These are phyloP conservation scores for Conomelus anceps DNA, from an alignment of 2,888 invertebrate genomes.

Conservation along the genomic window DNA sequence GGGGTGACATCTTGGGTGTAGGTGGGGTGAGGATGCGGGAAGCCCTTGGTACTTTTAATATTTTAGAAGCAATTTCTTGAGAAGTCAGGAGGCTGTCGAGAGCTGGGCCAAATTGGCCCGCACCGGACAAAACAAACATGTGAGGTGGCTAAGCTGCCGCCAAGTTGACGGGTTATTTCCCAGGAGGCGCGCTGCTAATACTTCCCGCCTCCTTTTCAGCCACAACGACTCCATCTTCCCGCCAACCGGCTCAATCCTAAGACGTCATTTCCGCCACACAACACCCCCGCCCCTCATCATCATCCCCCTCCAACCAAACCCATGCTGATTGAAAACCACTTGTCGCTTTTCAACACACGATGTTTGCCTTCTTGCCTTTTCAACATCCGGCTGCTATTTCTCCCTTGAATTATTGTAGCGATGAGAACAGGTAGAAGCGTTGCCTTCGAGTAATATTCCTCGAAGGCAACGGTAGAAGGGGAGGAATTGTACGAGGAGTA, in stretches of 20 bases:
- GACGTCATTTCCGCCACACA: background rate
- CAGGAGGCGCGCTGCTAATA: slow-evolving; percentile 2
- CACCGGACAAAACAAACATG: slow-evolving; percentile 8
- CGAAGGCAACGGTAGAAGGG: no score
- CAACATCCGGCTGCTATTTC: background rate
- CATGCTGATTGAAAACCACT: background rate
- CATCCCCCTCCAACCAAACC: background rate
- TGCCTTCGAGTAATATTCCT: no score
- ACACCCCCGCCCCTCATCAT: background rate
- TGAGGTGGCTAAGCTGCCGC: background rate
- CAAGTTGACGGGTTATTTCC: slow-evolving; percentile 10
- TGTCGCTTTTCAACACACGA: background rate
- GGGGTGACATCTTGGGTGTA: background rate
- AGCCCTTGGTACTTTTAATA: slow-evolving; percentile 9
- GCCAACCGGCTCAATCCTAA: background rate
- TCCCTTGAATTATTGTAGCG: no score
- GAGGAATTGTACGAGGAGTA: no score
- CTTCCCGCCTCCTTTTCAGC: background rate
- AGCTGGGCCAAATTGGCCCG: background rate
- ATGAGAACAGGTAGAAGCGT: no score
- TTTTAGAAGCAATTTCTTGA: slow-evolving; percentile 7
- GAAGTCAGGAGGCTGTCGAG: background rate
- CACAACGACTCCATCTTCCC: background rate
- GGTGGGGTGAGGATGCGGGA: background rate
- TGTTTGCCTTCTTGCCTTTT: background rate